Evolutionary conservation across 2,113 vertebrate species (phyloP), one percentile per base, ranked within the genome.

Genomic region (Eurystomus gularis): DNA sequence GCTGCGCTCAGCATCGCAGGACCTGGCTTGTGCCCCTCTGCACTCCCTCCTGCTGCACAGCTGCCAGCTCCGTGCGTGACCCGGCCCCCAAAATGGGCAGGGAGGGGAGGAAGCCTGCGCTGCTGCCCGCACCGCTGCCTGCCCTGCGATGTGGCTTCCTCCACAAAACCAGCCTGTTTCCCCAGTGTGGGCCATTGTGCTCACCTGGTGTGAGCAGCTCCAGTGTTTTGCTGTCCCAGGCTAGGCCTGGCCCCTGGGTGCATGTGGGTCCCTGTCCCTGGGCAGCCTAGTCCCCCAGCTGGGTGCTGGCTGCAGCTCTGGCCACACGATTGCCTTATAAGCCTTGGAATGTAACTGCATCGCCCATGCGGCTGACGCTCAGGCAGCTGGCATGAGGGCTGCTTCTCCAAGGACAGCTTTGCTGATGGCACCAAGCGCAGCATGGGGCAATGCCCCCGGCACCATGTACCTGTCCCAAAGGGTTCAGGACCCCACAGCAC

Each of bases 311-410:
- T 37, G 4, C 5, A 0, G 75, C 93, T 90, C 58, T 2, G n/a
- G 73, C 77, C 70, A 76, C 3, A 5, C 86, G 69, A 98, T 98
- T 98, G 96, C 98, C 98, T 98, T 98, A 98, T 98, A 98, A 98
- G 98, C 98, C 97, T 96, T 97, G 98, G 97, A 98, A 98, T 98
- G 98, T 42, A 76, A 42, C 86, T 89, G 90, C 68, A 60, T 84
- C 0, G 65, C 62, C 79, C 3, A 6, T 46, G 83, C 70, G 1
- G 48, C 90, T 96, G 96, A 82, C 64, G 51, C 93, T 93, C 0
- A 1, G 85, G 91, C 55, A 61, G 93, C 90, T 97, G 96, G 96
- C 96, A 93, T 16, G 0, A 46, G 82, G 39, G 51, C 57, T 21
- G 87, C 90, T 66, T 81, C 76, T 66, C 15, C 0, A 92, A 92